Base-by-base conservation (phyloP, 1,140 invertebrate species). In the Marisa cornuarietis region DNA sequence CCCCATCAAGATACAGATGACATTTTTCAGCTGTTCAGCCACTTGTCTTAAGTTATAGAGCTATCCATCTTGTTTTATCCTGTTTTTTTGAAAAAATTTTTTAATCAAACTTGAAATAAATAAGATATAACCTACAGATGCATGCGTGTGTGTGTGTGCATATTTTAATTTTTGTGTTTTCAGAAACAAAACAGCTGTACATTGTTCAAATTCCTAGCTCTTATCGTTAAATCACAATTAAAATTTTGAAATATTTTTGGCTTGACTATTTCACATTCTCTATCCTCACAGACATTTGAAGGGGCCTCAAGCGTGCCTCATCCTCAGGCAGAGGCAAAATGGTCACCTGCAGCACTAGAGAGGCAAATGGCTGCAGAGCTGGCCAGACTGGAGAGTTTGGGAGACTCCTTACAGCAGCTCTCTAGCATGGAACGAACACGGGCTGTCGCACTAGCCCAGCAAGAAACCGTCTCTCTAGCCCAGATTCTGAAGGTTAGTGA, bases 381-480 rank as follows among this genome's bases (percentile, higher is more conserved):
- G 52, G 88, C 88, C 77, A 85, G 89, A 26, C 81, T 91, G 81
- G 91, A 92, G 73, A 86, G 86, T 61, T 87, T 91, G 85, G 88
- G 91, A 71, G 87, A 89, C 81, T 87, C 87, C 8, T 79, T 91
- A 65, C 83, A 85, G 71, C 90, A 91, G 78, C 72, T 91, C 20
- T 84, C 86, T 11, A 83, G 88, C 22, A 82, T 91, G 54, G 91
- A 91, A 77, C 83, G 88, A 62, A 88, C 89, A 0, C 75, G 88
- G 31, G 88, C 86, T 26, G 83, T 91, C 14, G 88, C 89, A 13
- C 80, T 91, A 76, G 90, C 91, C 16, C 91, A 91, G 77, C 91
- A 91, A 79, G 91, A 91, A 83, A 89, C 89, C 10, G 89, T 91
- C 13, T 87, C 90, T 58, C 81, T 92, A 20, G 90, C 90, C 52